Evolutionary conservation across 2,888 invertebrate species (phyloP), one percentile per base, ranked within the genome.

Genomic region (Drosophila paracracens): DNA sequence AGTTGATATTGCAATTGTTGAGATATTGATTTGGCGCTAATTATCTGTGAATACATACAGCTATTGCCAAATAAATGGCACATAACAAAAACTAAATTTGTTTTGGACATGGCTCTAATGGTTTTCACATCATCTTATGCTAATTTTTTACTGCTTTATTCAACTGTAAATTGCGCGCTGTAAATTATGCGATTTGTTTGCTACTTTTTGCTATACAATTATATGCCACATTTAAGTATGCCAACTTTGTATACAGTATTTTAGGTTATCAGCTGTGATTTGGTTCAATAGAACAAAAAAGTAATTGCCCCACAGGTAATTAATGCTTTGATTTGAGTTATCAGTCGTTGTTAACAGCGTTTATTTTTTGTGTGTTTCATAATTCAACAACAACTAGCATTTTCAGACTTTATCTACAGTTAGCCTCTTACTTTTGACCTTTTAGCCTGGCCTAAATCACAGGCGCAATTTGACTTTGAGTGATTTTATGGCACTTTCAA

Each of bases 361-460:
- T 36, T 16, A 18, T 13, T 54, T 27, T 27, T 16, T 46, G 0
- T 0, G 33, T 33, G 16, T 46, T 46, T 46, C 25, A 46, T 8
- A 46, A 25, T 8, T 46, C 46, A 46, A 46, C 46, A 46, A 8
- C 8, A 7, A 16, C 21, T 16, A 18, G n/a, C 31, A 36, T 18
- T 25, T 4, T 4, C 25, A 10, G 13, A 38, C 38, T n/a, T 58
- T 38, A 40, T 38, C 33, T 48, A 58, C 43, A 29, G 68, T 35
- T 18, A 18, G 54, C 36, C 27, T 27, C 38, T 29, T 46, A 70
- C 79, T 76, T 74, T 82, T 88, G 83, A 85, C 83, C 86, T 88
- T 81, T 76, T 43, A 36, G 35, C 54, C 59, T 67, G 59, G 40
- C 74, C 83, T 67, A 63, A 85, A 84, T 80, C 71, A 82, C 68